A percentile compares a stretch with the other conserved stretches of the same genome.
These are phyloP conservation scores for Alouatta palliata DNA, from an alignment of 2,113 vertebrate species.

Conservation along the genomic window DNA sequence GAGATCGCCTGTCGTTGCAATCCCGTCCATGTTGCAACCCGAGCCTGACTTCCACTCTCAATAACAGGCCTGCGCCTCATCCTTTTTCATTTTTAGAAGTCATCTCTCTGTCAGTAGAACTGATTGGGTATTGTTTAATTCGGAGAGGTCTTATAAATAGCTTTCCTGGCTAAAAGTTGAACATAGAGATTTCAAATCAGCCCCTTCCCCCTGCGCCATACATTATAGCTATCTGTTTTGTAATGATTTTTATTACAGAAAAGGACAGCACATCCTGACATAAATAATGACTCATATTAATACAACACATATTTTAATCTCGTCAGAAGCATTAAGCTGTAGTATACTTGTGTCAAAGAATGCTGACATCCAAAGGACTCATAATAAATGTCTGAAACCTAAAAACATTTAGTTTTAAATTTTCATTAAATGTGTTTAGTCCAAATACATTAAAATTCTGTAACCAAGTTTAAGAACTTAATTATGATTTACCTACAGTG, in stretches of 20 bases:
- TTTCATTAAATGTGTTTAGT: slow-evolving; percentile 70
- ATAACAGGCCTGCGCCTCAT: neutral
- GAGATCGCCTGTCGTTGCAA: neutral
- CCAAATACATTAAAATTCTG: slow-evolving; percentile 60
- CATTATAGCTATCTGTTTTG: slow-evolving; percentile 51
- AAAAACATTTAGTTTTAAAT: slow-evolving; percentile 62
- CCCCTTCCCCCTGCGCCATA: neutral
- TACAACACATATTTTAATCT: slow-evolving; percentile 68
- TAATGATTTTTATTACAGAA: slow-evolving; percentile 68
- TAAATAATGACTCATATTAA: slow-evolving; percentile 75
- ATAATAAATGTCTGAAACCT: slow-evolving; percentile 70
- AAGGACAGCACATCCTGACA: slow-evolving; percentile 52
- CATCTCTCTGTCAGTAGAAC: slow-evolving; percentile 49
- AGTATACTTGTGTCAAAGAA: slow-evolving; percentile 42
- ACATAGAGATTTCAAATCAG: slow-evolving; percentile 58
- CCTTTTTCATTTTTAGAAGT: slow-evolving; percentile 64
- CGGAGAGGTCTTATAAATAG: slow-evolving; percentile 68
- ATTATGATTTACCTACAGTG: slow-evolving; percentile 72
- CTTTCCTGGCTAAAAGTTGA: slow-evolving; percentile 71
- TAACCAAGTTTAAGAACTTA: slow-evolving; percentile 67
- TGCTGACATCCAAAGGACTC: slow-evolving; percentile 58
- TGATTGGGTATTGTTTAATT: slow-evolving; percentile 69
- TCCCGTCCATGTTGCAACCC: neutral
- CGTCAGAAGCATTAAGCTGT: slow-evolving; percentile 53
- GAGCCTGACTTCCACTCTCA: slow-evolving; percentile 5